These are phyloP conservation scores for Rhinatrema bivittatum DNA, from an alignment of 2,797 vertebrate species.

Conservation along the genomic window DNA sequence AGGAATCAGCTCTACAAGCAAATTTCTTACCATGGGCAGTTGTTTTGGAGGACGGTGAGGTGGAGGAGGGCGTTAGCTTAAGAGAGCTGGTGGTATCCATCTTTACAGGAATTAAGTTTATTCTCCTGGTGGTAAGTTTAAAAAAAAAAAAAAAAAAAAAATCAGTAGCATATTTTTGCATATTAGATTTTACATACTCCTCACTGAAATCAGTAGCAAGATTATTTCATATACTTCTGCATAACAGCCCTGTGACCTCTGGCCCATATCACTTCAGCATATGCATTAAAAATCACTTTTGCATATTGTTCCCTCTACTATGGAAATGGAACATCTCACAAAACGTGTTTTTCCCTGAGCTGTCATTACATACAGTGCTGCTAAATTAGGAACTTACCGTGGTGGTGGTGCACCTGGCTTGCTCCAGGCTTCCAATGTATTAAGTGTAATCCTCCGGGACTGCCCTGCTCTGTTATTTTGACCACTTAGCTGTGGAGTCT, in stretches of 20 bases:
- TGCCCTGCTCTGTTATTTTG: slow-evolving; percentile 53
- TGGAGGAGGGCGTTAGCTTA: slow-evolving; percentile 18
- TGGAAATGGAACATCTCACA: too few relatives aligned
- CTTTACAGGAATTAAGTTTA: slow-evolving; percentile 73
- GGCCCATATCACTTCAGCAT: too few relatives aligned
- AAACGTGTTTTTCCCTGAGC: too few relatives aligned
- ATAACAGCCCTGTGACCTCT: too few relatives aligned
- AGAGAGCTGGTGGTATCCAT: slow-evolving; percentile 29
- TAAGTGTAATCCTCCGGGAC: slow-evolving; percentile 81
- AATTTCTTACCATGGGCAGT: slow-evolving; percentile 66
- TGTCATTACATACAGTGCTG: too few relatives aligned
- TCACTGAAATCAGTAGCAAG: too few relatives aligned
- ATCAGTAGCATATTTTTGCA: background rate
- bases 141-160: slow-evolving; percentile 23
- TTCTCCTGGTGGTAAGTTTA: slow-evolving; percentile 78
- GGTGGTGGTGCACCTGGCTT: slow-evolving; percentile 62
- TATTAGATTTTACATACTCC: too few relatives aligned
- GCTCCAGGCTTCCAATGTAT: slow-evolving; percentile 84
- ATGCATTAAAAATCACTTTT: too few relatives aligned
- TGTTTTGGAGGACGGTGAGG: slow-evolving; percentile 56
- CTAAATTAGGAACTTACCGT: too few relatives aligned
- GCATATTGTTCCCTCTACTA: too few relatives aligned
- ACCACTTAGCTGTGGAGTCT: slow-evolving; percentile 20
- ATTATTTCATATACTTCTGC: too few relatives aligned
- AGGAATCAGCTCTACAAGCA: background rate